Evolutionary conservation across 2,797 vertebrate species (phyloP), one percentile per base, ranked within the genome.

Genomic region (Anguilla megastoma): DNA sequence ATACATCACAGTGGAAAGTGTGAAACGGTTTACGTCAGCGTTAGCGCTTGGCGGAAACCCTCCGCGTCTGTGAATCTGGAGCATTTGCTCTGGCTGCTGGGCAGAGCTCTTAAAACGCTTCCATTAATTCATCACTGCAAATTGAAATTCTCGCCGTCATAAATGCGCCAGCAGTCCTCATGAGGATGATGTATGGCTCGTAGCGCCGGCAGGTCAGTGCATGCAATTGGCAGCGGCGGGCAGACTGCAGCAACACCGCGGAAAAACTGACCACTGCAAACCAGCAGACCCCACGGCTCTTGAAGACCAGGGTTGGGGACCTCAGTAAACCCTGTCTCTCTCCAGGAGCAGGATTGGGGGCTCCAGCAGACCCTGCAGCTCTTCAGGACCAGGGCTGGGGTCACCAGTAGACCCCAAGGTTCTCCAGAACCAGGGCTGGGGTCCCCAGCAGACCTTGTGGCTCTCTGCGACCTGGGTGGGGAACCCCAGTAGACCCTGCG

Each of bases 41-140:
- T 48, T 5, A 30, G 10, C 36, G 48, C 30, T 30, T 8, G n/a
- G 36, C 60, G 16, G n/a, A 86, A 24, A 41, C 85, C 24, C 7
- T 27, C n/a, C 9, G 52, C 6, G 27, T 85, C 54, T 33, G 50
- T 84, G 54, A 18, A 18, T 27, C 50, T 30, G 12, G n/a, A 85
- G 54, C 30, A 16, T 30, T 56, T 60, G 27, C 52, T 4, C 24
- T 36, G 16, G 84, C 12, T 21, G 30, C 56, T 10, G 21, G 52
- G 58, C 33, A 58, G 30, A 10, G 56, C 33, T 66, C 85, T 85
- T 33, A 74, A 36, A 85, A 18, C 14, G 56, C 45, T 45, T 66
- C 85, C 58, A 45, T 63, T 16, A 58, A 60, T 66, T 85, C 54
- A 85, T 41, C 58, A 21, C 58, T 33, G 84, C 45, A 82, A 82